Evolutionary conservation across 2,113 vertebrate species (phyloP).

Genomic region (Empidonax alnorum): DNA sequence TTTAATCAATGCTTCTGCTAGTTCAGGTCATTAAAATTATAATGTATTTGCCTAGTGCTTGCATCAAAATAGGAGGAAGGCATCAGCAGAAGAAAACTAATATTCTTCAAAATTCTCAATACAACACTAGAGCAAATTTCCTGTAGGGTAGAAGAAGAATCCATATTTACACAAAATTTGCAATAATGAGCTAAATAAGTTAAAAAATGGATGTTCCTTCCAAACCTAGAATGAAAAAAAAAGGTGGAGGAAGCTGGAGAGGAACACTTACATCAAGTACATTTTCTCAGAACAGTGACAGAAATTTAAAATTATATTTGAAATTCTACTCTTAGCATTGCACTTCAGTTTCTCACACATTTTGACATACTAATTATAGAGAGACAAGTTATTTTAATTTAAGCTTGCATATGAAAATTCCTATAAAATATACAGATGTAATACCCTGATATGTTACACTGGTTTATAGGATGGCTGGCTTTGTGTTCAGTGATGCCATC

Average conservation of each 20-base stretch:
- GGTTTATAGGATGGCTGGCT: neutral
- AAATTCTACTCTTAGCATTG: neutral
- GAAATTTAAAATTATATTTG: constrained; percentile 2
- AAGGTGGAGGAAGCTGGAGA: neutral
- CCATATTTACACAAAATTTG: neutral
- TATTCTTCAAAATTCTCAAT: neutral
- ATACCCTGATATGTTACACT: neutral
- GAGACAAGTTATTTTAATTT: constrained; percentile 13
- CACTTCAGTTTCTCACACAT: neutral
- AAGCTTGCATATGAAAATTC: neutral
- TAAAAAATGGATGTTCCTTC: neutral
- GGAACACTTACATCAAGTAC: neutral
- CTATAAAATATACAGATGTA: neutral
- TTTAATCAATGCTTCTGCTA: neutral
- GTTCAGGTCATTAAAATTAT: neutral
- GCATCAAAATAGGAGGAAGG: neutral
- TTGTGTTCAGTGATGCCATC: neutral
- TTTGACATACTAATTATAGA: neutral
- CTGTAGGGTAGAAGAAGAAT: neutral
- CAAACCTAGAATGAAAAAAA: neutral
- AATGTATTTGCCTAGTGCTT: neutral
- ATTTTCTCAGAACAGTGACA: neutral
- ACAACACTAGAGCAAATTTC: neutral
- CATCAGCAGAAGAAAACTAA: neutral
- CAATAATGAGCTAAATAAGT: neutral